These are phyloP conservation scores for Drosophila arawakana DNA, from an alignment of 1,140 invertebrate species.

Conservation along the genomic window DNA sequence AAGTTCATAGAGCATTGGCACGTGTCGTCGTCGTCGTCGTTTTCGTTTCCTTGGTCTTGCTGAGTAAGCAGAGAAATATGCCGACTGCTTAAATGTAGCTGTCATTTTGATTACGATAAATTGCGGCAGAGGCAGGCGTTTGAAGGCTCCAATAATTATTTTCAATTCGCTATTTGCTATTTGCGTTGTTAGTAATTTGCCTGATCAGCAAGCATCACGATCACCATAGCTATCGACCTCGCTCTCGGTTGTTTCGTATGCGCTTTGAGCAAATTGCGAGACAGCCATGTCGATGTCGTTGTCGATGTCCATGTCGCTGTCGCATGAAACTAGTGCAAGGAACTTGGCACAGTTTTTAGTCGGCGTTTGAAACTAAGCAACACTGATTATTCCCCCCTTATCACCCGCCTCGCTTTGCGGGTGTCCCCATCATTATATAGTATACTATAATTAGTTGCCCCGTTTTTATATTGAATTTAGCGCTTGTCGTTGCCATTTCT, in stretches of 20 bases:
- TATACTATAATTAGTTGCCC: conserved; percentile 7
- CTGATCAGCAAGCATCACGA: conserved; percentile 24
- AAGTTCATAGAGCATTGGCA: conserved; percentile 50
- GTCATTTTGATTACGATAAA: conserved; percentile 49
- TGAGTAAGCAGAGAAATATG: conserved; percentile 29
- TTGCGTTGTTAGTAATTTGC: conserved; percentile 78
- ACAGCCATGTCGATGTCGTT: conserved; percentile 46
- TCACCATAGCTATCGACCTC: conserved; percentile 11
- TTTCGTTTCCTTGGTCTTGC: conserved; percentile 12
- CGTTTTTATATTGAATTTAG: conserved; percentile 42
- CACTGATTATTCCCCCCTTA: conserved; percentile 2
- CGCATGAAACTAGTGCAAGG: conserved; percentile 71
- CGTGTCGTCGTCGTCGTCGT: not conserved
- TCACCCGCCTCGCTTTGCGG: too few species aligned
- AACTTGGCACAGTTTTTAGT: conserved; percentile 77
- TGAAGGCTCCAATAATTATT: conserved; percentile 70
- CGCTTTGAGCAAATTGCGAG: conserved; percentile 54
- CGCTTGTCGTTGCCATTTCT: conserved; percentile 29
- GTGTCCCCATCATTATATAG: not conserved
- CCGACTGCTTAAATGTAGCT: conserved; percentile 14
- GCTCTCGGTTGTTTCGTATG: conserved; percentile 29
- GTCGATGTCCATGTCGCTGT: conserved; percentile 67
- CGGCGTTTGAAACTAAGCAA: conserved; percentile 57
- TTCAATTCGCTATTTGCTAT: conserved; percentile 71
- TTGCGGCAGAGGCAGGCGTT: conserved; percentile 40